phyloP scores from a whole-genome alignment of 2,113 vertebrate species.

The Corythornis vintsioides region DNA sequence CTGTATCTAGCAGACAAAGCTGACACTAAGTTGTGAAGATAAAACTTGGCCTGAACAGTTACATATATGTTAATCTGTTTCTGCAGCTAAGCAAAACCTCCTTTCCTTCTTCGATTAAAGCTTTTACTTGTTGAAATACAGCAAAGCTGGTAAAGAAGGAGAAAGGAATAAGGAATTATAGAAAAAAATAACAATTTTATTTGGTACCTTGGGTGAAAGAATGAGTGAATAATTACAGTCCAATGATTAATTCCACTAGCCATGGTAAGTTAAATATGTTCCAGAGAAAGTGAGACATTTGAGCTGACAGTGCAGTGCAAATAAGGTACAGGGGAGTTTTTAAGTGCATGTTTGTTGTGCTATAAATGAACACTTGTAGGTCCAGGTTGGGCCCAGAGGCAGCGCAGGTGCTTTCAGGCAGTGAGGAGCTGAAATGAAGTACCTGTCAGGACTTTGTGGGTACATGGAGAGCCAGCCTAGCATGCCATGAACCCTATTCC shows the following conservation, averaged over 20 bases:
- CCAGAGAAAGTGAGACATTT: background rate
- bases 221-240: background rate
- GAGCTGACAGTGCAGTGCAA: background rate
- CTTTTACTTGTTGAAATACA: background rate
- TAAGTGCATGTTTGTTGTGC: background rate
- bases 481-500: background rate
- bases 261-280: background rate
- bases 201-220: constrained; percentile 6
- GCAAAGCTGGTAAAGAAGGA: background rate
- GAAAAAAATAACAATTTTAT: background rate
- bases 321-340: background rate
- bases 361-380: background rate
- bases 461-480: background rate
- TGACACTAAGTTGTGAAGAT: background rate
- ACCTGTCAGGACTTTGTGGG: background rate
- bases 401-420: background rate
- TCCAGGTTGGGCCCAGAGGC: background rate
- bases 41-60: background rate
- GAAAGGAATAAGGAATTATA: background rate
- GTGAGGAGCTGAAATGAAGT: background rate
- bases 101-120: background rate
- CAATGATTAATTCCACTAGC: background rate
- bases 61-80: background rate
- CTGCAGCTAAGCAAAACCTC: background rate
- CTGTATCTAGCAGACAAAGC: background rate